A percentile compares a stretch with the other conserved stretches of the same genome.
Evolutionary conservation across 2,113 vertebrate genomes (phyloP).

Genomic region (Clarias macrocephalus): DNA sequence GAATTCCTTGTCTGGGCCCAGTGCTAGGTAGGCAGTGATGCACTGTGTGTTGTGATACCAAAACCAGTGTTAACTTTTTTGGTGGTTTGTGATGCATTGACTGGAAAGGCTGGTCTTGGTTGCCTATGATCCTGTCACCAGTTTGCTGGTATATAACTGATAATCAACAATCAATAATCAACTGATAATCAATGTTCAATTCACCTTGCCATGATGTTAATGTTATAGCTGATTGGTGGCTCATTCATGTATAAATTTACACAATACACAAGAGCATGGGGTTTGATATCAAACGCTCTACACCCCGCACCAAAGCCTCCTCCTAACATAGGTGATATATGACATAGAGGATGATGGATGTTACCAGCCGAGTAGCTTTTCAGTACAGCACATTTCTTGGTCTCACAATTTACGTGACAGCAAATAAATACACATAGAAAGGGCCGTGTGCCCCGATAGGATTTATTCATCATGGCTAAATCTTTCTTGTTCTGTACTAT

Average conservation of each 20-base stretch:
- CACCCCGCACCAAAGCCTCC: background rate
- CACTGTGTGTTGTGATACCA: too few species aligned
- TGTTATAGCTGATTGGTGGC: too few species aligned
- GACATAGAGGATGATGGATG: background rate
- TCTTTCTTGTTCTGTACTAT: constrained; percentile 3
- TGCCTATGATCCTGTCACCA: too few species aligned
- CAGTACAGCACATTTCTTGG: background rate
- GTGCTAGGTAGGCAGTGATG: too few species aligned
- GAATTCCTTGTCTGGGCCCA: too few species aligned
- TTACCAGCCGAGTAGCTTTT: background rate
- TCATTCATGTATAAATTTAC: background rate
- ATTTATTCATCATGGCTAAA: constrained; percentile 4
- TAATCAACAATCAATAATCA: too few species aligned
- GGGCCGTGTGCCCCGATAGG: background rate
- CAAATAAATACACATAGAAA: background rate
- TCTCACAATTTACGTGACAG: background rate
- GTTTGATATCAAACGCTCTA: background rate
- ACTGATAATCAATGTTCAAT: too few species aligned
- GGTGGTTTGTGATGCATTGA: too few species aligned
- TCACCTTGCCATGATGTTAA: too few species aligned
- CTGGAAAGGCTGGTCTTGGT: too few species aligned
- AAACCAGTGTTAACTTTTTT: too few species aligned
- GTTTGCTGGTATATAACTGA: too few species aligned
- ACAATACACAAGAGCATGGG: background rate
- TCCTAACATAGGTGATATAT: background rate